Conservation (phyloP, 2,797 vertebrate species). For the Cephalopachus bancanus region DNA sequence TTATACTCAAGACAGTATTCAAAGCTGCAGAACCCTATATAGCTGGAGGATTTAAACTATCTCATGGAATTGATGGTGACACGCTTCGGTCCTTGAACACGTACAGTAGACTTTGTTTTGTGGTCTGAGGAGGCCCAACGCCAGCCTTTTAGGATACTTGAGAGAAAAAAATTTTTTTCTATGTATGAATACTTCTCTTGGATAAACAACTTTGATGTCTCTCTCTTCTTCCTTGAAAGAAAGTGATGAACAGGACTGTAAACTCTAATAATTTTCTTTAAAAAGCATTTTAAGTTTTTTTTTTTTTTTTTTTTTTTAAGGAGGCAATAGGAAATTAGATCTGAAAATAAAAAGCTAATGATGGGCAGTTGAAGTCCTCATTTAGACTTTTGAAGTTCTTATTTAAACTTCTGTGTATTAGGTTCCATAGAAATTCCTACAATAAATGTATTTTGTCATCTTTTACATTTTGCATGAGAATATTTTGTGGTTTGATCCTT, state of each 20-base stretch:
- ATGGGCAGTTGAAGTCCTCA: not conserved
- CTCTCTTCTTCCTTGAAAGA: slow-evolving; percentile 55
- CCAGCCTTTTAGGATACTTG: slow-evolving; percentile 10
- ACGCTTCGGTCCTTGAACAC: not conserved
- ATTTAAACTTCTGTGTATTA: slow-evolving; percentile 13
- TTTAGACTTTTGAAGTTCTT: not conserved
- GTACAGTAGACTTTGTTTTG: not conserved
- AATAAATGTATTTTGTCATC: not conserved
- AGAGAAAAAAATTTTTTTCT: not conserved
- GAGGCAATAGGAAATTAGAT: slow-evolving; percentile 51
- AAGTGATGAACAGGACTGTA: not conserved
- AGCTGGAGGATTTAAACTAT: not conserved
- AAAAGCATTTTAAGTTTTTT: not conserved
- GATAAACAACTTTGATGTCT: slow-evolving; percentile 67
- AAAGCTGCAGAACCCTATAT: not conserved
- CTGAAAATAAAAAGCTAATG: slow-evolving; percentile 39
- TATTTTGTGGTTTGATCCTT: slow-evolving; percentile 13
- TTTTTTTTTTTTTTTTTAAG: not conserved
- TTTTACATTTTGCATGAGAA: not conserved
- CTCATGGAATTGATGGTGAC: not conserved
- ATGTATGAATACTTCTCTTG: not conserved
- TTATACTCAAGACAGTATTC: not conserved
- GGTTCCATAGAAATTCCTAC: not conserved
- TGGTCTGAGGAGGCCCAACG: not conserved
- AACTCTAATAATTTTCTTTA: slow-evolving; percentile 28